These are phyloP conservation scores for Hippocampus kuda DNA, from an alignment of 2,797 vertebrate species.

Conservation along the genomic window DNA sequence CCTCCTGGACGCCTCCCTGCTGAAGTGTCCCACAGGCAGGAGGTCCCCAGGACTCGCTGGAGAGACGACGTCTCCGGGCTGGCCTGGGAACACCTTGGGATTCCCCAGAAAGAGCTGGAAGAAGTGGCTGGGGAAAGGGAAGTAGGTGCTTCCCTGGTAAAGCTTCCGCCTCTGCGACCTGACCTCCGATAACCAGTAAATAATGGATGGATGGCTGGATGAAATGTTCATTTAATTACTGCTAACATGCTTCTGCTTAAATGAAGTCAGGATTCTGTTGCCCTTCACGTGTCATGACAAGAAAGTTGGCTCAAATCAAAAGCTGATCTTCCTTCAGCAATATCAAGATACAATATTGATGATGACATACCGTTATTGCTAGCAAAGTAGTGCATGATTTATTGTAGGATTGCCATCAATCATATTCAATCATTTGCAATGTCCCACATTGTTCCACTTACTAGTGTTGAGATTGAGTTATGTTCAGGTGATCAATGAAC, in stretches of 20 bases:
- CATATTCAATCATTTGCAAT: neutral
- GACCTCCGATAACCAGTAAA: neutral
- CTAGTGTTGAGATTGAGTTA: neutral
- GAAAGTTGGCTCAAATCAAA: neutral
- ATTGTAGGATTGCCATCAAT: neutral
- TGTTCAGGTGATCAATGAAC: neutral
- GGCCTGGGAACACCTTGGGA: no score
- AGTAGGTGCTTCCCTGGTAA: neutral
- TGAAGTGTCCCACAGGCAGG: no score
- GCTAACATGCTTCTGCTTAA: neutral
- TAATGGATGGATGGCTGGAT: neutral
- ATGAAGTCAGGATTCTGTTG: neutral
- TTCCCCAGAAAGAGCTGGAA: no score
- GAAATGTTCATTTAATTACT: neutral
- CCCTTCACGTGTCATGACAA: neutral
- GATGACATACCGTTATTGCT: neutral
- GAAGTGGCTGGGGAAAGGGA: no score
- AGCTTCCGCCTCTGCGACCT: neutral
- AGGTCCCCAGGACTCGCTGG: no score
- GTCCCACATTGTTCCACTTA: neutral
- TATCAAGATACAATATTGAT: neutral
- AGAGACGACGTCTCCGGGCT: no score
- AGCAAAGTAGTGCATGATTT: neutral
- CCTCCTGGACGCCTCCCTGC: no score
- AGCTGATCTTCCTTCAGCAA: neutral